phyloP scores from a whole-genome alignment of 2,797 vertebrate genomes.

The Rhincodon typus region DNA sequence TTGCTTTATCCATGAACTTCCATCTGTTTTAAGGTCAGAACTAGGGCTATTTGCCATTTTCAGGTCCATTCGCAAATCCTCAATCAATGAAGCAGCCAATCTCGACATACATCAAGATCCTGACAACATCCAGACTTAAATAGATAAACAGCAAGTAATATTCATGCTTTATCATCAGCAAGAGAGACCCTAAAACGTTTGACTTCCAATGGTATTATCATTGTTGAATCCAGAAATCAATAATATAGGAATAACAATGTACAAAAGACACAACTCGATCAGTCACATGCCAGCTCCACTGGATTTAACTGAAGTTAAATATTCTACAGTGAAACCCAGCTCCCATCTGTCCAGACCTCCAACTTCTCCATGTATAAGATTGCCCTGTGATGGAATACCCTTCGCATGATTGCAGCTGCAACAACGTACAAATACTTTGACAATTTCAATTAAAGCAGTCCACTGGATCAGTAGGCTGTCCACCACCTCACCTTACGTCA shows the following conservation, averaged over 20 bases:
- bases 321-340: not conserved
- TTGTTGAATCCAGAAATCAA: not conserved
- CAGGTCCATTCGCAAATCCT: not conserved
- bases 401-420: not conserved
- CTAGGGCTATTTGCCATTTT: not conserved
- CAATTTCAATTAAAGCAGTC: not conserved
- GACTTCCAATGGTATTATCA: too few species aligned
- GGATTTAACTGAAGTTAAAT: not conserved
- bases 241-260: not conserved
- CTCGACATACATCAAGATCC: not conserved
- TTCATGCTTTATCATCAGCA: not conserved
- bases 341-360: not conserved
- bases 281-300: not conserved
- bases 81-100: not conserved
- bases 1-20: not conserved
- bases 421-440: not conserved
- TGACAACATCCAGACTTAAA: not conserved
- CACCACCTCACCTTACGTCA: not conserved
- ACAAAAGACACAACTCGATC: not conserved
- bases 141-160: not conserved
- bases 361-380: not conserved
- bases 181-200: not conserved
- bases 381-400: not conserved
- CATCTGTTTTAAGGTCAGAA: not conserved
- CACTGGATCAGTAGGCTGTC: not conserved